Evolutionary conservation across 2,113 vertebrate genomes (phyloP).

Genomic region (Chinchilla lanigera): DNA sequence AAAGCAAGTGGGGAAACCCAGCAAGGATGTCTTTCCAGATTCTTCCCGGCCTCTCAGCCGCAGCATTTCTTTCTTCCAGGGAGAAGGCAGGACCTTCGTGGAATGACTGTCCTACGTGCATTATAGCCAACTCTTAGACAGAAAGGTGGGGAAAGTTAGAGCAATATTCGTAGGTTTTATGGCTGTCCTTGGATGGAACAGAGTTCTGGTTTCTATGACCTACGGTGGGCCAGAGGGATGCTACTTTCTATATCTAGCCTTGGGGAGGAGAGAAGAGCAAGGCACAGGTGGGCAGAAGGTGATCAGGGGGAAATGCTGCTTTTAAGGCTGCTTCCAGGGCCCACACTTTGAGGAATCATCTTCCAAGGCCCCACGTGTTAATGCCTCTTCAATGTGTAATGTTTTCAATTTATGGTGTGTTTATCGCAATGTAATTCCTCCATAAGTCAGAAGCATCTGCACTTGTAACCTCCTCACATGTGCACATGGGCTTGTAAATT

Average conservation of each 20-base stretch:
- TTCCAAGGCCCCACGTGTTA: not conserved
- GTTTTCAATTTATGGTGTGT: not conserved
- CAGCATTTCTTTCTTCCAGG: not conserved
- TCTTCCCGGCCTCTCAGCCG: not conserved
- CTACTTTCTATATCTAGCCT: not conserved
- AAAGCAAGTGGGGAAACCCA: not conserved
- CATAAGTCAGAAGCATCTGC: not conserved
- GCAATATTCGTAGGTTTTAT: not conserved
- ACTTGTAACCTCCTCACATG: accelerated
- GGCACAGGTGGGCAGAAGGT: not conserved
- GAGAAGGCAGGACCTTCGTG: not conserved
- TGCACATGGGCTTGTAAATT: no score
- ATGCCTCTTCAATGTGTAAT: not conserved
- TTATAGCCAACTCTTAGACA: not conserved
- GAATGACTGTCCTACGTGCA: not conserved
- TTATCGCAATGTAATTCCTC: accelerated
- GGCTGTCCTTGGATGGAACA: not conserved
- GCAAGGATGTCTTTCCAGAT: not conserved
- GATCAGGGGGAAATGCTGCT: not conserved
- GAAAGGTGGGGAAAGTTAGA: not conserved
- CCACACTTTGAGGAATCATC: not conserved
- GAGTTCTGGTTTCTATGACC: not conserved
- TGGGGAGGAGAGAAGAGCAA: no score
- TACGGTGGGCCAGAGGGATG: not conserved
- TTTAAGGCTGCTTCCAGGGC: not conserved